A percentile compares a stretch with the other conserved stretches of the same genome.
phyloP scores from a whole-genome alignment of 2,888 invertebrate species.

The Xestia ashworthii region DNA sequence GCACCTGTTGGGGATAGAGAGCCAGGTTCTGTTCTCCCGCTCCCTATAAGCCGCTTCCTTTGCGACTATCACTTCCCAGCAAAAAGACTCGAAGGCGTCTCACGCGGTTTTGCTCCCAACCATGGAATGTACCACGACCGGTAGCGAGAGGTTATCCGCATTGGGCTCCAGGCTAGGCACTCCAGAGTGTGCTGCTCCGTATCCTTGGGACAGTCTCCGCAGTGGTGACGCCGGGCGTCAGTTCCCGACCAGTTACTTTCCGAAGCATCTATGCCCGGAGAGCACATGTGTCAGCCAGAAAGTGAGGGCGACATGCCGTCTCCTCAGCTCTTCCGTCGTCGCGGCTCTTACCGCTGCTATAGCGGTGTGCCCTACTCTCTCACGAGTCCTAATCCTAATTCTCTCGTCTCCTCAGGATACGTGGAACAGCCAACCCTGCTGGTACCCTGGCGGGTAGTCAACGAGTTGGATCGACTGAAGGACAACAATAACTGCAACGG shows the following conservation, averaged over 20 bases:
- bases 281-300: background rate
- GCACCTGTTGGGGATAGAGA: background rate
- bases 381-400: background rate
- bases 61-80: background rate
- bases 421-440: conserved; percentile 84
- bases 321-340: background rate
- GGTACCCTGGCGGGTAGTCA: conserved; percentile 91
- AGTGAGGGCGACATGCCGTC: background rate
- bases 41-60: background rate
- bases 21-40: background rate
- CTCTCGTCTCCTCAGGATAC: conserved; percentile 77
- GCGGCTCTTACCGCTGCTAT: background rate
- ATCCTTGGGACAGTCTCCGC: background rate
- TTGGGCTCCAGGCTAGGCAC: background rate
- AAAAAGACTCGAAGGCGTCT: background rate
- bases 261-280: background rate
- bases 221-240: background rate
- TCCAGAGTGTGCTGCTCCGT: background rate
- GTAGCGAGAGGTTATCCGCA: background rate
- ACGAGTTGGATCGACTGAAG: conserved; percentile 91
- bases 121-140: background rate
- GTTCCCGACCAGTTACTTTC: background rate
- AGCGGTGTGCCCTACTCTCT: background rate
- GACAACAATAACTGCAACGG: conserved; percentile 86
- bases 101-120: background rate